Base-by-base conservation (phyloP, 2,113 vertebrate species). In the Chascanopsetta lugubris region DNA sequence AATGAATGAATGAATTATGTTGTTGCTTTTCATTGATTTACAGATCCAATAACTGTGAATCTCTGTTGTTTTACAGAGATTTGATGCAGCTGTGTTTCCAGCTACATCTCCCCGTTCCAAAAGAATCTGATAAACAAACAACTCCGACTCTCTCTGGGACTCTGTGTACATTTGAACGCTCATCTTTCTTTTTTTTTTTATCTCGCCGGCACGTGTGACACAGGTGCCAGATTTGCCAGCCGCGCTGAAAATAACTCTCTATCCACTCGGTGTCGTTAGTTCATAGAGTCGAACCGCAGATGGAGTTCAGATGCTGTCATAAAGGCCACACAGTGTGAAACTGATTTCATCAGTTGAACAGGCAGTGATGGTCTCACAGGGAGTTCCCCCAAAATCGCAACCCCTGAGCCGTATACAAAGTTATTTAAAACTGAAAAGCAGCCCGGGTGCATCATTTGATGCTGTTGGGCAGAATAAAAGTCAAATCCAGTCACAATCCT, bases 211-310 rank as follows among this genome's bases (percentile, higher is more conserved):
- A 1, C 21, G 42, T 26, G 57, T 3, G 13, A 51, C 49, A 55
- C 61, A 50, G 62, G 36, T 62, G 51, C 50, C 25, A 59, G 45
- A 63, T 55, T 56, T 63, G 25, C 50, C 49, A 62, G 61, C 0
- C 17, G 47, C 30, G 43, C 46, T 25, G 49, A 73, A 82, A 71
- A 43, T 61, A 71, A 45, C 42, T 50, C 36, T 13, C 22, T 34
- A 42, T 80, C 58, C 56, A 57, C 29, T 60, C 72, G 62, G 75
- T 20, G 64, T 79, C 36, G 60, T 72, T 77, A 73, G 54, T 42
- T 83, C 56, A 61, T 2, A 40, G 30, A 21, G 30, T 4, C 47
- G 42, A 8, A 13, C 13, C 45, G 22, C 72, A 72, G 62, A 47
- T 83, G 75, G 42, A 0, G 29, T 15, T 75, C 62, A 71, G 59